Conservation (phyloP, 2,797 vertebrate genomes). For the Lindbergichthys nudifrons region DNA sequence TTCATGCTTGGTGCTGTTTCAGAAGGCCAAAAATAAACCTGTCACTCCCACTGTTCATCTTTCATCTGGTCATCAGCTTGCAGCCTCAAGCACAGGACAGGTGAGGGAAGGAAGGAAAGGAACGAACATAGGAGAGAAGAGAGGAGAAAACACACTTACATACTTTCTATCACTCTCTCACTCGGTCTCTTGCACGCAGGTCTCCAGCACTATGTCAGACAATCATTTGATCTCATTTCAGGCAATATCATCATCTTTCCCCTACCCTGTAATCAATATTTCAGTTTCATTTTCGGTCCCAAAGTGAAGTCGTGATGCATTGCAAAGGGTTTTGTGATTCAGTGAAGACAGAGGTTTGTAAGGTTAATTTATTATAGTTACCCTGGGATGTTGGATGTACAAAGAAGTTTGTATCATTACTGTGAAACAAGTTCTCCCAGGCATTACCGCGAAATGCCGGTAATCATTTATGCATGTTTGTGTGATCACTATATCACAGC, state of each 20-base stretch:
- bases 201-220: conserved; percentile 31
- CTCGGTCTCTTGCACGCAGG: background rate
- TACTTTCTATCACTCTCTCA: background rate
- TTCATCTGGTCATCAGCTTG: conserved; percentile 65
- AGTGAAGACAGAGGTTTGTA: conserved; percentile 17
- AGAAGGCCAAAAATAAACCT: conserved; percentile 71
- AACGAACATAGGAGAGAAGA: background rate
- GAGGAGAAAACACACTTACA: background rate
- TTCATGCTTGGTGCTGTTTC: conserved; percentile 57
- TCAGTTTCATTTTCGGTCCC: conserved; percentile 36
- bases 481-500: conserved; percentile 1
- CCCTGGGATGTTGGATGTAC: background rate
- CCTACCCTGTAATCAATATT: conserved; percentile 52
- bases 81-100: conserved; percentile 55
- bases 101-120: conserved; percentile 23
- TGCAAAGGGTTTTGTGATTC: conserved; percentile 16
- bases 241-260: conserved; percentile 52
- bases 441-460: background rate
- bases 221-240: conserved; percentile 61
- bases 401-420: background rate
- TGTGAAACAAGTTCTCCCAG: background rate
- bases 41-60: conserved; percentile 65
- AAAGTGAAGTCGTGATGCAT: conserved; percentile 24
- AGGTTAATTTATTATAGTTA: conserved; percentile 19
- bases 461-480: background rate